phyloP scores from a whole-genome alignment of 2,797 vertebrate genomes.

The Gymnothorax javanicus region DNA sequence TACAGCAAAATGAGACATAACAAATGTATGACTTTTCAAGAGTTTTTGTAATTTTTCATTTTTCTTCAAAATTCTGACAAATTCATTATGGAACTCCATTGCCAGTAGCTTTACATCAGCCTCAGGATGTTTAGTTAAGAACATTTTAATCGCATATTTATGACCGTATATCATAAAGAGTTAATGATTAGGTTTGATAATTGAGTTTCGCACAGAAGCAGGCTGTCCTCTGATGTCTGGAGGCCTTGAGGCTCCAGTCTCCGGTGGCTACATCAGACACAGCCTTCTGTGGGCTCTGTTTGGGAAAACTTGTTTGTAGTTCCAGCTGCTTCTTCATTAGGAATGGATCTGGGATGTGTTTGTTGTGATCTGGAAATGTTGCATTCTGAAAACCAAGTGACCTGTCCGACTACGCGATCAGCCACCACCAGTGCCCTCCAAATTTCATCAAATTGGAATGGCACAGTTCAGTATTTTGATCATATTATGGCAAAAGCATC shows the following conservation, averaged over 20 bases:
- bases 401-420: neutral
- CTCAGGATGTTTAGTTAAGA: no score
- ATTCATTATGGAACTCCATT: no score
- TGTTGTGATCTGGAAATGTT: neutral
- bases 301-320: neutral
- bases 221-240: neutral
- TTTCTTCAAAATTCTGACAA: no score
- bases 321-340: neutral
- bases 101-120: no score
- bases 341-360: conserved; percentile 11
- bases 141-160: neutral
- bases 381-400: neutral
- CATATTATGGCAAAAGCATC: neutral
- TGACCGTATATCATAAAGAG: neutral
- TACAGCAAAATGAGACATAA: neutral
- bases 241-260: neutral
- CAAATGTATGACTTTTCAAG: no score
- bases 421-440: neutral
- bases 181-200: neutral
- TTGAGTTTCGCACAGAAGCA: neutral
- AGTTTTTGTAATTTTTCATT: no score
- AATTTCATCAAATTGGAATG: neutral
- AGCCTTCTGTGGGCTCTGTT: neutral
- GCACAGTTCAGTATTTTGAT: neutral
- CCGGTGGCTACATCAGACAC: neutral